Evolutionary conservation across 2,888 invertebrate genomes (phyloP).

Genomic region (Serrognathus titanus): DNA sequence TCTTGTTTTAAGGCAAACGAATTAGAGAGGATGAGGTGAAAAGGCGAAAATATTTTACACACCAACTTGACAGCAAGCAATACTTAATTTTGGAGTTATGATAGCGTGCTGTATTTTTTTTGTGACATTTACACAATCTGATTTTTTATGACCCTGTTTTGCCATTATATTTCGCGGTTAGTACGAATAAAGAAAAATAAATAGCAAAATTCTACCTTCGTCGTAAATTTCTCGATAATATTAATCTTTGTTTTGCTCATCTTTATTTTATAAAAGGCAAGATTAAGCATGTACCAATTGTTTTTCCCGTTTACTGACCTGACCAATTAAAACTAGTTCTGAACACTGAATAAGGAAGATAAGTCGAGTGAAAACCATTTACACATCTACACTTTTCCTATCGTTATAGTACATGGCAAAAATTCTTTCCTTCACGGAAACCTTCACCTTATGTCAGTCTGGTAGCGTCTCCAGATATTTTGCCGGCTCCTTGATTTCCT

Average conservation of each 20-base stretch:
- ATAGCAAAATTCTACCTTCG: too few relatives aligned
- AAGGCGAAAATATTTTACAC: too few relatives aligned
- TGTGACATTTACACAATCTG: not conserved
- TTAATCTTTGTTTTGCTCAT: too few relatives aligned
- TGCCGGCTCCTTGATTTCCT: conserved; percentile 41
- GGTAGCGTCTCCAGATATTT: conserved; percentile 46
- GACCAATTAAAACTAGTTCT: not conserved
- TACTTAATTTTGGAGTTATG: too few relatives aligned
- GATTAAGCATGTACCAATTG: too few relatives aligned
- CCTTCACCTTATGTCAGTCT: conserved; percentile 31
- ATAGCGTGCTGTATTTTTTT: too few relatives aligned
- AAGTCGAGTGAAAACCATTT: not conserved
- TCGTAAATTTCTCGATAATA: too few relatives aligned
- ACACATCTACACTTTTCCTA: conserved; percentile 8
- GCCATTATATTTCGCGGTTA: too few relatives aligned
- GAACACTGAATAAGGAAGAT: not conserved
- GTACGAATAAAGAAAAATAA: too few relatives aligned
- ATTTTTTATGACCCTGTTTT: not conserved
- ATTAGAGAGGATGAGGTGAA: not conserved
- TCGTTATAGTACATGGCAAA: conserved; percentile 4
- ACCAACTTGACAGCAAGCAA: too few relatives aligned
- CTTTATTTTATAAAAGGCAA: too few relatives aligned
- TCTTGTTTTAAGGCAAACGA: not conserved
- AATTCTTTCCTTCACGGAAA: not conserved
- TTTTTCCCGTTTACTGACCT: too few relatives aligned